Percentiles rank a stretch among this genome's conserved stretches.
Conservation (phyloP, 2,113 vertebrate species). For the Echinops telfairi region DNA sequence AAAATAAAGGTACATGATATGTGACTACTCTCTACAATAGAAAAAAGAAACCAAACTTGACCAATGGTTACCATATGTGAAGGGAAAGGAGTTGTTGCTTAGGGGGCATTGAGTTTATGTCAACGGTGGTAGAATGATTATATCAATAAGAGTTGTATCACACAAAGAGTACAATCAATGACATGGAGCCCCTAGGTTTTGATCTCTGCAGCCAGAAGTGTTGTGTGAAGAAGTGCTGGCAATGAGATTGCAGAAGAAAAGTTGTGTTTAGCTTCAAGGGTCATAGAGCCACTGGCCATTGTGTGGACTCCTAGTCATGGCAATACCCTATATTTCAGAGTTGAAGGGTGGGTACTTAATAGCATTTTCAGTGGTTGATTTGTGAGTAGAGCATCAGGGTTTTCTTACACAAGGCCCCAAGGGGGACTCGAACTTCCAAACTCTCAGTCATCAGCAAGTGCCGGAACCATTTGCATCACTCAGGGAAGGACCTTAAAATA, state of each 20-base stretch:
- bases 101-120: too few relatives aligned
- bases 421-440: background rate
- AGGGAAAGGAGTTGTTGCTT: too few relatives aligned
- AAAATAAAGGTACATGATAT: too few relatives aligned
- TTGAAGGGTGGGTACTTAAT: background rate
- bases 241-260: background rate
- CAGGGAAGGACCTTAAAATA: background rate
- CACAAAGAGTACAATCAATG: too few relatives aligned
- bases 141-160: too few relatives aligned
- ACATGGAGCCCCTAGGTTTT: too few relatives aligned
- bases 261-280: background rate
- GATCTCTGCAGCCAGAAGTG: background rate
- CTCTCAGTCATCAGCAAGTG: background rate
- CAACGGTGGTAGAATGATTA: too few relatives aligned
- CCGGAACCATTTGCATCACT: background rate
- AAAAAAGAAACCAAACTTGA: too few relatives aligned
- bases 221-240: background rate
- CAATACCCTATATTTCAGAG: background rate
- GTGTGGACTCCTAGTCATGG: background rate
- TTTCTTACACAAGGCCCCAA: background rate
- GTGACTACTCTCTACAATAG: too few relatives aligned
- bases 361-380: background rate
- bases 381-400: background rate
- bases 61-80: too few relatives aligned
- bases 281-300: background rate